These are phyloP conservation scores for Gryllus bimaculatus DNA, from an alignment of 1,140 invertebrate genomes.

Conservation along the genomic window DNA sequence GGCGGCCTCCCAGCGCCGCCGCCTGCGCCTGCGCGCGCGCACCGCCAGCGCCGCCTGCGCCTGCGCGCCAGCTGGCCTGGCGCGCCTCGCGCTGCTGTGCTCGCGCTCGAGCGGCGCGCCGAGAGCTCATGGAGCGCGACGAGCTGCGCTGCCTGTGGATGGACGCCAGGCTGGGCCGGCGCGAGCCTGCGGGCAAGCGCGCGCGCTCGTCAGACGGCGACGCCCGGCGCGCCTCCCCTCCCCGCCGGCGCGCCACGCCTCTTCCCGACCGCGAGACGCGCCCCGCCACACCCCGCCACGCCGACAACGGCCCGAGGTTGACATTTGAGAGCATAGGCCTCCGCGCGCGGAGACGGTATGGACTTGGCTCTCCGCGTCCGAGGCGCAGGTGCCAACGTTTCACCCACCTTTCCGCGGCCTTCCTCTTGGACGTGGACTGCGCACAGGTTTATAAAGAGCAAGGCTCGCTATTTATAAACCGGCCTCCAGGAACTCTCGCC, in stretches of 20 bases:
- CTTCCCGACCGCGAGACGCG: too few species aligned
- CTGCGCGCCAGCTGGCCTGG: conserved; percentile 36
- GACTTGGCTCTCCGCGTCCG: too few species aligned
- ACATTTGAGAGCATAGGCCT: not conserved
- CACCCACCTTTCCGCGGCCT: too few species aligned
- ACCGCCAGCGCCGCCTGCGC: conserved; percentile 50
- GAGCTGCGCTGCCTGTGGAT: conserved; percentile 71
- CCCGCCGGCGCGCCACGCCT: too few species aligned
- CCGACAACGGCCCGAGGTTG: not conserved
- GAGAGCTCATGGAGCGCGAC: conserved; percentile 55
- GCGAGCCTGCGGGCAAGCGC: conserved; percentile 49
- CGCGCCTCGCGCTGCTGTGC: conserved; percentile 64
- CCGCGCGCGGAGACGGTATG: not conserved
- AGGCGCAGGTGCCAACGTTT: too few species aligned
- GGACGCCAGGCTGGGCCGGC: conserved; percentile 69
- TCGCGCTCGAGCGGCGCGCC: conserved; percentile 61
- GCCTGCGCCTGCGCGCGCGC: conserved; percentile 40
- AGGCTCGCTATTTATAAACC: too few species aligned
- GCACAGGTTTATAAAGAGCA: too few species aligned
- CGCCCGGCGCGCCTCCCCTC: too few species aligned
- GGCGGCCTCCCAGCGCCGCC: conserved; percentile 53
- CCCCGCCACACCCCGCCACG: too few species aligned
- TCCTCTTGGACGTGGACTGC: too few species aligned
- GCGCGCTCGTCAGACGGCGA: not conserved
- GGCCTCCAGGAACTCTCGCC: too few species aligned